Conservation (phyloP, 2,797 vertebrate genomes). For the Parauchenoglanis ngamensis region DNA sequence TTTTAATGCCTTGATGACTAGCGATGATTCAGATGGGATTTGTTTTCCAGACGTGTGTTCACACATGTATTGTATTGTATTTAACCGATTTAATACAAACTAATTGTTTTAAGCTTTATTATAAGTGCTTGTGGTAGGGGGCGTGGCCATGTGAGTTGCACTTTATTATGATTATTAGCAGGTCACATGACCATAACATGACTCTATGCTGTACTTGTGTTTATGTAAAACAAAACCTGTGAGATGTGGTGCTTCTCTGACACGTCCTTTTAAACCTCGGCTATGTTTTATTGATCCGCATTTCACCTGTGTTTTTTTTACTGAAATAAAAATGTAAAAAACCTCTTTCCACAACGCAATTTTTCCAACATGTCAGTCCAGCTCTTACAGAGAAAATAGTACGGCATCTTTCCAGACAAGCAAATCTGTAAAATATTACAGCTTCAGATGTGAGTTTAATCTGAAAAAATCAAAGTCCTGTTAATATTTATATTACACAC, state of each 20-base stretch:
- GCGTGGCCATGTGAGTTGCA: not conserved
- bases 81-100: not conserved
- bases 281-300: no score
- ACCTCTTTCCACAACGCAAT: not conserved
- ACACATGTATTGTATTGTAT: no score
- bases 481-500: not conserved
- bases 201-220: not conserved
- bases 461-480: not conserved
- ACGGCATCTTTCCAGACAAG: not conserved
- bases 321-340: not conserved
- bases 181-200: not conserved
- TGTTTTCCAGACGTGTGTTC: no score
- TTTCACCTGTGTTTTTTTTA: not conserved
- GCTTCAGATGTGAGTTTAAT: not conserved
- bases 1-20: not conserved
- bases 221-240: no score
- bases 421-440: not conserved
- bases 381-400: no score
- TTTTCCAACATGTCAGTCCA: not conserved
- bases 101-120: not conserved
- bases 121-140: not conserved
- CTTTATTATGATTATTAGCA: not conserved
- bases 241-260: not conserved
- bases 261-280: not conserved
- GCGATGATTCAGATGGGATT: not conserved